Conservation (phyloP, 37 sponge, comb jelly and placozoan genomes). For the Hormiphora californensis region DNA sequence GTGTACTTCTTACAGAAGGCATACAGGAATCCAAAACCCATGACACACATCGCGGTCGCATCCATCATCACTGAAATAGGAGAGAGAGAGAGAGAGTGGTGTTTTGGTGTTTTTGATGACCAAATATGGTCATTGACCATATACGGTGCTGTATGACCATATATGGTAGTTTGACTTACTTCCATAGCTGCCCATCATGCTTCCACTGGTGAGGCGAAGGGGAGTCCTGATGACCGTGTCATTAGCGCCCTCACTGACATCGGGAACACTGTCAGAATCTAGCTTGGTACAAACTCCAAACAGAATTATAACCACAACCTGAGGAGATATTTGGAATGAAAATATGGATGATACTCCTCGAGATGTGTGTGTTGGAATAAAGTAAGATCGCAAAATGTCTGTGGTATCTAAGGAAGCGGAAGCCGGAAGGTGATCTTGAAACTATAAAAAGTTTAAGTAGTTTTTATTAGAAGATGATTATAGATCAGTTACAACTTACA, state of each 20-base stretch:
- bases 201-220: background rate
- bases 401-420: too few species aligned
- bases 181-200: conserved; percentile 42
- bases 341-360: too few species aligned
- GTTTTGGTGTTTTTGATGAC: too few species aligned
- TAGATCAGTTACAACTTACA: background rate
- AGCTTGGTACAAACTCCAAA: conserved; percentile 40
- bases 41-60: conserved; percentile 51
- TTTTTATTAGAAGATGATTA: too few species aligned
- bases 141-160: too few species aligned
- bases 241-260: background rate
- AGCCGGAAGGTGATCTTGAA: too few species aligned
- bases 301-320: conserved; percentile 35
- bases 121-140: too few species aligned
- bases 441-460: too few species aligned
- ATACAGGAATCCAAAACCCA: conserved; percentile 48
- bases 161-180: too few species aligned
- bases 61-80: conserved; percentile 55
- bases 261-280: conserved; percentile 14
- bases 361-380: background rate
- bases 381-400: background rate
- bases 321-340: too few species aligned
- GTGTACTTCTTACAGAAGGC: conserved; percentile 45
- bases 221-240: background rate
- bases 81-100: too few species aligned